Evolutionary conservation across 53 echinoderm and acorn worm species (phyloP).

Genomic region (Stichopus horrens): DNA sequence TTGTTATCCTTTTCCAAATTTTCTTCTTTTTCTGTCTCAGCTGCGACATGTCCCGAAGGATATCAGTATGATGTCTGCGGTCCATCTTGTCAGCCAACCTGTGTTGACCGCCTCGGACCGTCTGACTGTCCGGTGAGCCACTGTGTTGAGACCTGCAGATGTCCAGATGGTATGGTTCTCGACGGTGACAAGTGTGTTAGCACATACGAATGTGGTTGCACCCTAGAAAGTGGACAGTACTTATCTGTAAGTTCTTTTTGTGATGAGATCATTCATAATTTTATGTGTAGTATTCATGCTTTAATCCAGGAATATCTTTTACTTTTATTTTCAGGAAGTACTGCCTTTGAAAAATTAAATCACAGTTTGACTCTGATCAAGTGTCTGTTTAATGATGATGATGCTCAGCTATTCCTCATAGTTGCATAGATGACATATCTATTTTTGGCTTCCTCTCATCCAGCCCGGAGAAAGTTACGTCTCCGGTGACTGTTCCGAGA

Average conservation of each 20-base stretch:
- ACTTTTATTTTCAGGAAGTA: background rate
- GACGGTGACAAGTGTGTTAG: constrained; percentile 71
- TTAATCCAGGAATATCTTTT: background rate
- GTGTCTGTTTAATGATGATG: too few species aligned
- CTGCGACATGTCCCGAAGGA: constrained; percentile 17
- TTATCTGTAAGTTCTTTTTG: constrained; percentile 47
- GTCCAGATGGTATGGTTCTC: constrained; percentile 70
- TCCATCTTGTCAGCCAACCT: constrained; percentile 68
- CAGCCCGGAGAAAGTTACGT: constrained; percentile 50
- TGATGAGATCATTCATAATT: background rate
- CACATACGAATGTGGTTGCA: constrained; percentile 74
- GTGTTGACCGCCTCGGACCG: constrained; percentile 42
- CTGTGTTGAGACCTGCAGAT: constrained; percentile 72
- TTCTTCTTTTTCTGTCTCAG: background rate
- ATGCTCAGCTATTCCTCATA: too few species aligned
- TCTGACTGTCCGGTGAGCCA: background rate
- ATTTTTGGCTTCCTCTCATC: background rate
- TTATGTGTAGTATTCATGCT: background rate
- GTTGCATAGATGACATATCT: too few species aligned
- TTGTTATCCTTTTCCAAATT: too few species aligned
- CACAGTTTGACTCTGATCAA: too few species aligned
- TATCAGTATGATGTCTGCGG: constrained; percentile 35
- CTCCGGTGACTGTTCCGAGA: constrained; percentile 53
- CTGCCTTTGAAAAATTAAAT: too few species aligned
- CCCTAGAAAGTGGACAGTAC: constrained; percentile 59